Percentiles rank a stretch among this genome's conserved stretches.
phyloP scores from a whole-genome alignment of 2,888 invertebrate genomes.

The Pristionchus mayeri region DNA sequence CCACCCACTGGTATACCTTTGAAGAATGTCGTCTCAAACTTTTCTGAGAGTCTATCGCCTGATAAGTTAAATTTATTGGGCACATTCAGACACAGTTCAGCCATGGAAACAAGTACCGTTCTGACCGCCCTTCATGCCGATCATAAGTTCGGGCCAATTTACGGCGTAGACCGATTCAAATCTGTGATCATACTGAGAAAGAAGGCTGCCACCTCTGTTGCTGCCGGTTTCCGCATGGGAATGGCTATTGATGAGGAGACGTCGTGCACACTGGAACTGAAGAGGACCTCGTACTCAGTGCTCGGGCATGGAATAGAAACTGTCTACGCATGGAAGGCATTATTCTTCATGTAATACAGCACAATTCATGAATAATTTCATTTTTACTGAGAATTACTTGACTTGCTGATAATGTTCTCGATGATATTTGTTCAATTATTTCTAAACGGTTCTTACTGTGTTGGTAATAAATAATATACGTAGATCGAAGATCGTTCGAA shows the following conservation, averaged over 20 bases:
- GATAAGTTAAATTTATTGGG: neutral
- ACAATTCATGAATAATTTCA: no score
- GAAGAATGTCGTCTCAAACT: no score
- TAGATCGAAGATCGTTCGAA: no score
- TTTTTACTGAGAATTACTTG: no score
- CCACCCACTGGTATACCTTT: no score
- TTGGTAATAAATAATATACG: no score
- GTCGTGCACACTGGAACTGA: neutral
- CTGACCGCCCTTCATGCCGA: neutral
- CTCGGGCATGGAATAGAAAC: neutral
- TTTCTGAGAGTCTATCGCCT: no score
- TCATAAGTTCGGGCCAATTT: neutral
- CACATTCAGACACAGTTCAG: neutral
- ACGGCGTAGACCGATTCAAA: neutral
- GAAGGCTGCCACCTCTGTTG: neutral
- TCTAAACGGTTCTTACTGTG: no score
- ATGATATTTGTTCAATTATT: no score
- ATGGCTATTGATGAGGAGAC: neutral
- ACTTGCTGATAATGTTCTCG: no score
- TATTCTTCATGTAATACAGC: neutral
- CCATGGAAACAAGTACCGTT: neutral
- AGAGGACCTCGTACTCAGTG: neutral
- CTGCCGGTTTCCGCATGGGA: neutral
- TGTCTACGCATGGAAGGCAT: neutral
- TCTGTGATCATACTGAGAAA: neutral